Percentiles rank a stretch among this genome's conserved stretches.
These are phyloP conservation scores for Campoplex capitator DNA, from an alignment of 2,888 invertebrate species.

Conservation along the genomic window DNA sequence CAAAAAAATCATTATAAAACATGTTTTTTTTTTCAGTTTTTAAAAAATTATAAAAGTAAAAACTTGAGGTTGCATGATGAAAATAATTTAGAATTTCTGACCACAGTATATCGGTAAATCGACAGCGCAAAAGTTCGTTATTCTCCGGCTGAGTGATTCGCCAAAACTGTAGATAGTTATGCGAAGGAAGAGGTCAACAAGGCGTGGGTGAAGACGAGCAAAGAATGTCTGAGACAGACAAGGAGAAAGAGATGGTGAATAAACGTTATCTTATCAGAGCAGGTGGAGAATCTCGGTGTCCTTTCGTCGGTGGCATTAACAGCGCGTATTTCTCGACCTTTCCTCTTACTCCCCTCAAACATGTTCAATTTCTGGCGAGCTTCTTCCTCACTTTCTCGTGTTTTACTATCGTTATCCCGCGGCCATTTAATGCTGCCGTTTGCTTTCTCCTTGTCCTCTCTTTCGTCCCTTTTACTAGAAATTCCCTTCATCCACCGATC, in stretches of 20 bases:
- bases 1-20: no score
- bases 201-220: neutral
- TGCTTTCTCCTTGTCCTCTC: slow-evolving; percentile 17
- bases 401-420: slow-evolving; percentile 25
- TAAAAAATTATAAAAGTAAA: neutral
- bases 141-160: neutral
- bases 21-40: no score
- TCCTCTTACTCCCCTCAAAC: slow-evolving; percentile 8
- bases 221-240: neutral
- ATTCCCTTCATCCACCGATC: slow-evolving; percentile 40
- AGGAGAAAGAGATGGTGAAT: slow-evolving; percentile 58
- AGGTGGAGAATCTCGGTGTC: slow-evolving; percentile 60
- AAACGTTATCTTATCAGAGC: slow-evolving; percentile 77
- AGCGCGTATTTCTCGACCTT: slow-evolving; percentile 19
- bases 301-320: slow-evolving; percentile 41
- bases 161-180: neutral
- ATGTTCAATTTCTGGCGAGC: slow-evolving; percentile 25
- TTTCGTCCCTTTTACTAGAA: neutral
- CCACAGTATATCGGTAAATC: no score
- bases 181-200: neutral
- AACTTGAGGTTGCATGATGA: neutral
- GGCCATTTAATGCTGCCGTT: slow-evolving; percentile 26
- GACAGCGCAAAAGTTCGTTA: neutral
- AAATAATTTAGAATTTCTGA: neutral
- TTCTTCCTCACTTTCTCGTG: slow-evolving; percentile 27